Percentiles rank a stretch among this genome's conserved stretches.
Conservation (phyloP, 1,140 invertebrate genomes). For the Rhysida immarginata region DNA sequence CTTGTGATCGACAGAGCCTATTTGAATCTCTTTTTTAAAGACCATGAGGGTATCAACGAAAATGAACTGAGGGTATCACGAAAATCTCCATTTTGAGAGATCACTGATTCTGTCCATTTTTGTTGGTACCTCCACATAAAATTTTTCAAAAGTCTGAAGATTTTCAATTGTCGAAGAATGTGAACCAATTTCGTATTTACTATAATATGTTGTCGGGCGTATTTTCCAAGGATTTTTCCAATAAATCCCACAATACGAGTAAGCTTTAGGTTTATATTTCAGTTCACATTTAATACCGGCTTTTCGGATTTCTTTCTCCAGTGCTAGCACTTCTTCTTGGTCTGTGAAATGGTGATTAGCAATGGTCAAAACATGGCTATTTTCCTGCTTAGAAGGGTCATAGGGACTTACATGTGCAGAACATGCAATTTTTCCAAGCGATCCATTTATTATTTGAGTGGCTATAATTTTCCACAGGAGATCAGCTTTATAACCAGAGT, state of each 20-base stretch:
- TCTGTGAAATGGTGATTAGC: background rate
- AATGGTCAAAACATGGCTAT: background rate
- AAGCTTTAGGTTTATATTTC: background rate
- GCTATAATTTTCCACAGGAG: background rate
- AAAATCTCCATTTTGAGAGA: too few relatives aligned
- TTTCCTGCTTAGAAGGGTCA: background rate
- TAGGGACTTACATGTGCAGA: background rate
- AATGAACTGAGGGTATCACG: too few relatives aligned
- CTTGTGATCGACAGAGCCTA: too few relatives aligned
- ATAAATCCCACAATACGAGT: background rate
- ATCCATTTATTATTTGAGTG: background rate
- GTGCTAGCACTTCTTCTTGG: background rate
- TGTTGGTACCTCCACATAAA: too few relatives aligned
- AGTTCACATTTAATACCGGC: background rate
- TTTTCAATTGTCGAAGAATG: background rate
- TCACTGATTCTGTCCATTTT: too few relatives aligned
- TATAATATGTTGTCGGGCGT: background rate
- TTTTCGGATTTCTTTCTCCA: background rate
- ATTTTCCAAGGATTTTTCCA: background rate
- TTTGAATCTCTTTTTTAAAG: too few relatives aligned
- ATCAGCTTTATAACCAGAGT: background rate
- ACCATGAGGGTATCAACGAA: too few relatives aligned
- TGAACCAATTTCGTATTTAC: background rate
- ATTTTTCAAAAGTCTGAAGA: too few relatives aligned
- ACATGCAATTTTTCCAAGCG: background rate